Evolutionary conservation across 2,888 invertebrate species (phyloP).

Genomic region (Argyresthia goedartella): DNA sequence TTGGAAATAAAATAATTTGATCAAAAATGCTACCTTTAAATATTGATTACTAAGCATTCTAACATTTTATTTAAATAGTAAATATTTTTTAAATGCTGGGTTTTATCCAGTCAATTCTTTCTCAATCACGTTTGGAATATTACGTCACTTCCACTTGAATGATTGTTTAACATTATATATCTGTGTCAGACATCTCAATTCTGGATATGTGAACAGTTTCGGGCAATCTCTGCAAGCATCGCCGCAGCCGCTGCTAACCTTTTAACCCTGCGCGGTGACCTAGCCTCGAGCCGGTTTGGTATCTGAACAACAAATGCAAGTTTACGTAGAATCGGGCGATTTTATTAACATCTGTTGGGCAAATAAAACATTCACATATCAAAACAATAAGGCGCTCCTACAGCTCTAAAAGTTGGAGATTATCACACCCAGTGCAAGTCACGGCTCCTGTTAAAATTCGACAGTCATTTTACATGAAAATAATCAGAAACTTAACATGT

Average conservation of each 20-base stretch:
- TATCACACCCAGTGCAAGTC: neutral
- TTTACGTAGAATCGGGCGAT: conserved; percentile 6
- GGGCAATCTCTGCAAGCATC: too few species aligned
- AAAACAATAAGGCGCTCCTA: conserved; percentile 4
- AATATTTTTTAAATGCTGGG: conserved; percentile 63
- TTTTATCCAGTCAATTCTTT: conserved; percentile 45
- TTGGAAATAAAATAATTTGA: conserved; percentile 57
- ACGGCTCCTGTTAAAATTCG: neutral
- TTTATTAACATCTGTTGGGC: conserved; percentile 3
- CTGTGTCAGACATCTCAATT: neutral
- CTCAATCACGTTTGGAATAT: conserved; percentile 30
- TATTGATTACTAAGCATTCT: conserved; percentile 61
- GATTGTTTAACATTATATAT: neutral
- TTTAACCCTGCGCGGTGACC: too few species aligned
- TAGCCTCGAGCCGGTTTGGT: neutral
- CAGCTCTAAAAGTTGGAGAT: conserved; percentile 1
- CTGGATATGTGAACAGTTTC: neutral
- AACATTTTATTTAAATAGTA: conserved; percentile 51
- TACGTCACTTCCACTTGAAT: conserved; percentile 49
- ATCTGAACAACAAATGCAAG: neutral
- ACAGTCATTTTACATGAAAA: conserved; percentile 1
- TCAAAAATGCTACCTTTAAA: conserved; percentile 61
- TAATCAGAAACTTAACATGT: neutral
- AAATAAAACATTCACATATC: conserved; percentile 10
- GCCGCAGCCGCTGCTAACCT: too few species aligned